Evolutionary conservation across 1,140 invertebrate genomes (phyloP), one percentile per base, ranked within the genome.

Genomic region (Coptotermes formosanus): DNA sequence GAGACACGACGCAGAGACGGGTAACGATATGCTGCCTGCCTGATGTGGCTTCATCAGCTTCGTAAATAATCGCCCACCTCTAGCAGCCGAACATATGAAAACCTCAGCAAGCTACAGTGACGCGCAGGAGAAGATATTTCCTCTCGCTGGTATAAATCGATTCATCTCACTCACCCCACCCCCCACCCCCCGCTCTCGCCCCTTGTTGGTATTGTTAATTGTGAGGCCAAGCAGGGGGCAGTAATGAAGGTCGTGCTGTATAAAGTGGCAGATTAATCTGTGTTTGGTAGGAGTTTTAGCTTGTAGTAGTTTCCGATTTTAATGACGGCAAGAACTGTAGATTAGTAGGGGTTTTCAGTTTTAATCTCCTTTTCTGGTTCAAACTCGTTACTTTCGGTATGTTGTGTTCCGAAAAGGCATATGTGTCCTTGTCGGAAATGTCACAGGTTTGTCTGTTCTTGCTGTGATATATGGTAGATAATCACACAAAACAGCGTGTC

Each of bases 191-290:
- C 59, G 3, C 59, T 4, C 64, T 9, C 64, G 6, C 25, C 21
- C 64, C 64, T 30, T 69, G 64, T 69, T 69, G 64, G 64, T 69
- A 69, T 69, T 69, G 64, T 69, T 69, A 69, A 69, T 69, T 69
- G 64, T 25, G 64, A 69, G n/a, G 12, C 23, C 23, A 69, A 69
- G 64, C 19, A 69, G 64, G 25, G 25, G 25, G 23, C 64, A 69
- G n/a, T 25, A 25, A 69, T 25, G 64, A 30, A 30, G 64, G 23
- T 25, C 64, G 12, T 69, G 64, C 6, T 30, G 64, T 69, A 69
- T 69, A 69, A 69, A 69, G 64, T 69, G 64, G 64, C 14, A 69
- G 64, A 69, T 69, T 69, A 69, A 69, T 69, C 12, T 69, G 64
- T 69, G 52, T 55, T 55, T 55, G 52, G 52, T 55, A 14, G 19